Evolutionary conservation across 1,140 invertebrate genomes (phyloP).

Genomic region (Ips nitidus): DNA sequence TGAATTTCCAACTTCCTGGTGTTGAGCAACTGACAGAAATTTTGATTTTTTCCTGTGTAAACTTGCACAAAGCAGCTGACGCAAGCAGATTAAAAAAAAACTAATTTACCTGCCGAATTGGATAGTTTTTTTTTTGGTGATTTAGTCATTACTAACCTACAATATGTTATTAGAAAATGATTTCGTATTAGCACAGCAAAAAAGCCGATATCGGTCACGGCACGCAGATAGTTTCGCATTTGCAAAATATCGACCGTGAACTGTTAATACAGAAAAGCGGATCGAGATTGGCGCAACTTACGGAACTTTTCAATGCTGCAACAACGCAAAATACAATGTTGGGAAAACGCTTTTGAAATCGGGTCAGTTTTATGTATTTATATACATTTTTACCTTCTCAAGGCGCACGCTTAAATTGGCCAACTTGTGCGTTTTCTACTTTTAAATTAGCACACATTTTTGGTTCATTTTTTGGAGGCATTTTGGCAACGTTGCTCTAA

Average conservation of each 20-base stretch:
- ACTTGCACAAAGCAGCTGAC: too few species aligned
- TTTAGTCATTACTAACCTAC: too few species aligned
- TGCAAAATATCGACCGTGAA: slow-evolving; percentile 29
- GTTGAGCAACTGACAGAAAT: too few species aligned
- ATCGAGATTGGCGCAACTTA: slow-evolving; percentile 20
- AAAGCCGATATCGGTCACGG: slow-evolving; percentile 4
- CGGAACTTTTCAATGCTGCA: slow-evolving; percentile 13
- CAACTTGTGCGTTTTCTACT: too few species aligned
- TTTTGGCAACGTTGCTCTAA: too few species aligned
- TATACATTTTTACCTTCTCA: slow-evolving; percentile 28
- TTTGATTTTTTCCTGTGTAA: too few species aligned
- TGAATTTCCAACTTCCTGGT: too few species aligned
- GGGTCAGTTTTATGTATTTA: slow-evolving; percentile 6
- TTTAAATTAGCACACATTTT: too few species aligned
- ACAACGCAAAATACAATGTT: slow-evolving; percentile 21
- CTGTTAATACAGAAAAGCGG: slow-evolving; percentile 17
- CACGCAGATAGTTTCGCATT: slow-evolving; percentile 21
- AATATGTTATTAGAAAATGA: neutral
- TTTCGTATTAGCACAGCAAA: neutral
- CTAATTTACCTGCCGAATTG: too few species aligned
- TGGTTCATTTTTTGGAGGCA: too few species aligned
- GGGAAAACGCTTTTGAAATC: slow-evolving; percentile 34
- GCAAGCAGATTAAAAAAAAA: too few species aligned
- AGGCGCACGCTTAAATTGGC: slow-evolving; percentile 11
- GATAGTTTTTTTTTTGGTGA: too few species aligned